Base-by-base conservation (phyloP, 1,140 invertebrate species). In the Arctopsyche grandis region DNA sequence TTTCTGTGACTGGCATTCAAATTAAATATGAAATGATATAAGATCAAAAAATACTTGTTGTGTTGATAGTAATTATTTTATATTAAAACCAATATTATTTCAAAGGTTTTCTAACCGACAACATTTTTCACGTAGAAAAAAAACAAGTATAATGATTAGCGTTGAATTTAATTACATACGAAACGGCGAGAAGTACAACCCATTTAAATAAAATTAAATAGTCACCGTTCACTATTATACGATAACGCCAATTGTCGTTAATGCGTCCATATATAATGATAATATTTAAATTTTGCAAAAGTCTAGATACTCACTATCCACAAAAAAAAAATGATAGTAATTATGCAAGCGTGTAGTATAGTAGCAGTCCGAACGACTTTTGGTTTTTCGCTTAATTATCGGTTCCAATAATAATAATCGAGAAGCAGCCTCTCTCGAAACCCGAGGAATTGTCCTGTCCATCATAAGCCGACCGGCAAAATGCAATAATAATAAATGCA, bases 371-470 rank as follows among this genome's bases (percentile, higher is more conserved):
- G 60, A 12, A 66, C 60, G 21, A 66, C 5, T 26, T 14, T 22
- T 21, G 60, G 9, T 12, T 14, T 66, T 66, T 22, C 22, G 10
- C 0, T 21, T 73, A 73, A 73, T 73, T 73, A 24, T 21, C 21
- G 3, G 19, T 26, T 38, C 29, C 29, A 38, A 38, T 38, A 38
- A 38, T 38, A 38, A 38, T 38, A 38, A 73, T 73, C 22, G 19
- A 16, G 12, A 0, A n/a, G 43, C 19, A 48, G 43, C 38, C 73
- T 58, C 29, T 19, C 73, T 38, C 3, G 22, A 75, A 75, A 75
- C 3, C 52, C 22, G 26, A 19, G 58, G 48, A 75, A 75, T 19
- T 26, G 73, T 71, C 69, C 69, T 71, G 7, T 71, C 69, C 38
- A 71, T 71, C 5, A 14, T 66, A 19, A 26, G 24, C 63, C 38